Evolutionary conservation across 2,797 vertebrate species (phyloP).

Genomic region (Merluccius polli): DNA sequence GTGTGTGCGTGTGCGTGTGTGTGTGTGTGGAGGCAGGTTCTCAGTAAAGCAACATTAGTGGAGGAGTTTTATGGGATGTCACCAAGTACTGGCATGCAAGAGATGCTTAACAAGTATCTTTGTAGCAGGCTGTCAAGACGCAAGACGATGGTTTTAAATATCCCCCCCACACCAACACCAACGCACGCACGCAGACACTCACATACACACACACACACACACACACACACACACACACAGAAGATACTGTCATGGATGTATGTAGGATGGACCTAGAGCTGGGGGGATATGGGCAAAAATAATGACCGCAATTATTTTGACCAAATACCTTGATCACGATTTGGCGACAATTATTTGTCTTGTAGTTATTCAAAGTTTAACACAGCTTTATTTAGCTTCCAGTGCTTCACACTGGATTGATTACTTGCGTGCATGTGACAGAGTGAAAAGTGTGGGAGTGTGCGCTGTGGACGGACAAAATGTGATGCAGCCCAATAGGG

Average conservation of each 20-base stretch:
- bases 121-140: conserved; percentile 59
- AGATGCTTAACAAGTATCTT: conserved; percentile 57
- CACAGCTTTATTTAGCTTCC: no score
- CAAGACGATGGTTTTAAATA: conserved; percentile 38
- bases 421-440: no score
- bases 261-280: not conserved
- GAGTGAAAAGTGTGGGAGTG: no score
- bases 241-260: not conserved
- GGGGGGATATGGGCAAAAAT: not conserved
- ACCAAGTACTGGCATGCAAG: conserved; percentile 18
- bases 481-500: no score
- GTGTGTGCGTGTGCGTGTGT: not conserved
- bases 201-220: no score
- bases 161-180: conserved; percentile 56
- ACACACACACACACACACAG: not conserved
- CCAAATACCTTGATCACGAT: not conserved
- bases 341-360: not conserved
- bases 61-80: conserved; percentile 28
- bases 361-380: no score
- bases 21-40: not conserved
- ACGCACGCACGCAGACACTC: conserved; percentile 35
- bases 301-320: not conserved
- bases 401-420: no score
- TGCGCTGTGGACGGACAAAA: no score
- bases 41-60: conserved; percentile 8